These are phyloP conservation scores for Ochotona curzoniae DNA, from an alignment of 2,113 vertebrate species.

Conservation along the genomic window DNA sequence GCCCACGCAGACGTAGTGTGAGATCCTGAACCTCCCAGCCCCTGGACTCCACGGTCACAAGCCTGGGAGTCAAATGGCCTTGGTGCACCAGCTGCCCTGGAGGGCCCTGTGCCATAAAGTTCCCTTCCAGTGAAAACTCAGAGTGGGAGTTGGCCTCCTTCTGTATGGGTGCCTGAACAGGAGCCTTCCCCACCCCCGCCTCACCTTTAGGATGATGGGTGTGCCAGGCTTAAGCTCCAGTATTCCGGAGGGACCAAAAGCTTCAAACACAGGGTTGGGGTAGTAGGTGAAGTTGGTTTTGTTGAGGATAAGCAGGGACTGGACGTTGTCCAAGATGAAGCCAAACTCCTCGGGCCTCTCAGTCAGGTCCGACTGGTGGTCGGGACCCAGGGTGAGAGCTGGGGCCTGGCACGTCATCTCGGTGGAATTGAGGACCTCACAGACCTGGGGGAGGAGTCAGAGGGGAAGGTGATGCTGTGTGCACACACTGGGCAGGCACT, in stretches of 20 bases:
- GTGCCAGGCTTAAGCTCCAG: constrained; percentile 98
- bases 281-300: constrained; percentile 97
- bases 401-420: constrained; percentile 97
- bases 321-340: constrained; percentile 96
- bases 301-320: constrained; percentile 94
- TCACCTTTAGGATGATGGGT: constrained; percentile 97
- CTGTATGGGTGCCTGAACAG: neutral
- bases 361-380: constrained; percentile 88
- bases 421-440: constrained; percentile 92
- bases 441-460: constrained; percentile 85
- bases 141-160: fast-evolving
- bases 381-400: constrained; percentile 89
- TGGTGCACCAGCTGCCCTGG: neutral
- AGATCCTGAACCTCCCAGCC: neutral
- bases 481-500: fast-evolving
- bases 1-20: neutral
- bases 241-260: constrained; percentile 92
- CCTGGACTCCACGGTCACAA: neutral
- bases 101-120: neutral
- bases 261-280: constrained; percentile 96
- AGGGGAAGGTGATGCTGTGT: neutral
- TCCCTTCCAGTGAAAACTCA: neutral
- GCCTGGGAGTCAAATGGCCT: neutral
- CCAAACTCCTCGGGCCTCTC: constrained; percentile 97
- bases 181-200: neutral